phyloP scores from a whole-genome alignment of 30 jellyfish, hydroid and myxozoan species.

The Pseudorhiza aurosa region DNA sequence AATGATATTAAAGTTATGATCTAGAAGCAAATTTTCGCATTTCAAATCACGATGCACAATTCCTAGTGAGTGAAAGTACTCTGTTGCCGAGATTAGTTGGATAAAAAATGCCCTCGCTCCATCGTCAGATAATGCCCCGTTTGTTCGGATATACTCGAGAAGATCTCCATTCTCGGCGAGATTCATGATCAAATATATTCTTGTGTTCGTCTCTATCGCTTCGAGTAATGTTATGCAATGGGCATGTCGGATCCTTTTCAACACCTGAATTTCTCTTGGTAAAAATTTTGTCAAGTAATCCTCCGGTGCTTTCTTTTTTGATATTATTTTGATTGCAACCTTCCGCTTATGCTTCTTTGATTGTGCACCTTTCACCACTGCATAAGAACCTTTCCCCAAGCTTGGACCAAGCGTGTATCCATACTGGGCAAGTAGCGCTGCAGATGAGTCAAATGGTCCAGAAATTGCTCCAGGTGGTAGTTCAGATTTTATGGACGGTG shows the following conservation, averaged over 20 bases:
- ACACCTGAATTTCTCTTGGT: slow-evolving; percentile 97
- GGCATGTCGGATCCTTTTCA: slow-evolving; percentile 88
- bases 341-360: slow-evolving; percentile 88
- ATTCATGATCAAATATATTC: slow-evolving; percentile 94
- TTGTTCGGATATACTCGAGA: slow-evolving; percentile 88
- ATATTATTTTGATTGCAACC: slow-evolving; percentile 94
- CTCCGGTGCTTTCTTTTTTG: slow-evolving; percentile 98
- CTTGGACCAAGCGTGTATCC: slow-evolving; percentile 94
- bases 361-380: slow-evolving; percentile 90
- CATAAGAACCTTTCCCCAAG: slow-evolving; percentile 97
- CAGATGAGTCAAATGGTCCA: slow-evolving; percentile 97
- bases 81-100: slow-evolving; percentile 87
- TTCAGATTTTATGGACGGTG: slow-evolving; percentile 46
- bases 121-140: slow-evolving; percentile 92
- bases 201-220: slow-evolving; percentile 95
- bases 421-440: slow-evolving; percentile 94
- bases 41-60: slow-evolving; percentile 96
- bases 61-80: slow-evolving; percentile 89
- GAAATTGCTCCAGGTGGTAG: slow-evolving; percentile 73
- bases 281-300: slow-evolving; percentile 91
- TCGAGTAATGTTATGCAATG: slow-evolving; percentile 93
- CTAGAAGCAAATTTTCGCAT: slow-evolving; percentile 94
- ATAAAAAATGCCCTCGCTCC: slow-evolving; percentile 84
- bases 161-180: slow-evolving; percentile 99
- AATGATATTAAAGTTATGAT: slow-evolving; percentile 69